Evolutionary conservation across 23 tunicate species (phyloP), one percentile per base, ranked within the genome.

Genomic region (Styela clava): DNA sequence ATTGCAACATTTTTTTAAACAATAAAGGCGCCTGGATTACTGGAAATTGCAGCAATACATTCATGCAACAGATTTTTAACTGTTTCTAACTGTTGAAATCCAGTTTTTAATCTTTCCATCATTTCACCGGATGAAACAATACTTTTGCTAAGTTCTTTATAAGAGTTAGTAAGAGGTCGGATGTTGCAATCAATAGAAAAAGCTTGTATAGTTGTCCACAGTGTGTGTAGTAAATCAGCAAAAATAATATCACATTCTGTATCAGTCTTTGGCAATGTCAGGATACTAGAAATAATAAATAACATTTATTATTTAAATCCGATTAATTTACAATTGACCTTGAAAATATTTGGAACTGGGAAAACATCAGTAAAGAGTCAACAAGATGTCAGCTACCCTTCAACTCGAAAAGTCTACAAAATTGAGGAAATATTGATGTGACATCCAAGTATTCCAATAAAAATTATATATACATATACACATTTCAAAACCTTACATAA

Each of bases 181-280:
- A 44, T 44, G 24, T 80, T 72, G 26, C 74, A 70, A n/a, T 64
- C 61, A 1, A 82, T 62, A 27, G 85, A 82, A 68, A 87, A 87
- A 0, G 91, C 91, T 67, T 76, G 84, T 1, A 79, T 73, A 20
- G 82, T 87, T 33, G 91, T 87, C 91, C 86, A 87, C 62, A 87
- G 33, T 1, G 85, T 74, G 33, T 87, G 91, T 22, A 74, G 52
- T 29, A 87, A 51, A 68, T 87, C 91, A 21, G 51, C 31, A 29
- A 67, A 67, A 18, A 44, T 44, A 12, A 44, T 44, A 44, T 44
- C 56, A 12, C 56, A 44, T 44, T 44, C 56, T 12, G 56, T 12
- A 12, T 44, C 56, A 5, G 56, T 12, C 56, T 44, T 44, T 44
- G 56, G 12, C 56, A 44, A 44, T 5, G 56, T 5, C 12, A 12